Evolutionary conservation across 2,113 vertebrate species (phyloP).

Genomic region (Dolichotis patagonum): DNA sequence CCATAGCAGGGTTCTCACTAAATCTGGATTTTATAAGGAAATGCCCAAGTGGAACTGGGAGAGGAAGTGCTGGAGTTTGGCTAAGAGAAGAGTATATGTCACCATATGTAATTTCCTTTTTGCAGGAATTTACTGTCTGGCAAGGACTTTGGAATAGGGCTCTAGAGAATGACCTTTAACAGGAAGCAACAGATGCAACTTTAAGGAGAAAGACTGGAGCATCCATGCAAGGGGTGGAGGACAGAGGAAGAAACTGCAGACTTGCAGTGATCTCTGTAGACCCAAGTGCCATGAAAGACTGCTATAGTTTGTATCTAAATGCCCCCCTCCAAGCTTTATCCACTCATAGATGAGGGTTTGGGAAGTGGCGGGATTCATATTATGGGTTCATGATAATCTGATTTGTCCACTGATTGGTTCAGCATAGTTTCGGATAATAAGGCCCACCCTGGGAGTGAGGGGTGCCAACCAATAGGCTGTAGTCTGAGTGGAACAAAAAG

Average conservation of each 20-base stretch:
- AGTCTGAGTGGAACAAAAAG: not conserved
- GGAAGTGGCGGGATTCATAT: not conserved
- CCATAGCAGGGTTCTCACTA: not conserved
- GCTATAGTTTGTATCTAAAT: not conserved
- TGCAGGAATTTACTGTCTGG: not conserved
- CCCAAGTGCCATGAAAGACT: not conserved
- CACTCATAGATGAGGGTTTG: not conserved
- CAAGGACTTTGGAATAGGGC: not conserved
- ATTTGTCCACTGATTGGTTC: not conserved
- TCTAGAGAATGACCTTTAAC: not conserved
- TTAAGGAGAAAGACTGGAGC: not conserved
- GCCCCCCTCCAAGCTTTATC: not conserved
- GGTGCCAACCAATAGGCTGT: not conserved
- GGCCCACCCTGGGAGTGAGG: not conserved
- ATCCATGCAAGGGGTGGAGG: not conserved
- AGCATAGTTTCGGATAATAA: not conserved
- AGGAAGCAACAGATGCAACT: not conserved
- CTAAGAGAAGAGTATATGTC: not conserved
- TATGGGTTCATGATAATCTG: not conserved
- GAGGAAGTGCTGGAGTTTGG: not conserved
- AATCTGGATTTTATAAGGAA: not conserved
- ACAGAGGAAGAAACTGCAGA: not conserved
- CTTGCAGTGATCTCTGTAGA: not conserved
- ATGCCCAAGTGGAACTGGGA: not conserved
- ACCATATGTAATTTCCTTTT: not conserved